Evolutionary conservation across 2,797 vertebrate species (phyloP), one percentile per base, ranked within the genome.

Genomic region (Heteromormyrus szaboi): DNA sequence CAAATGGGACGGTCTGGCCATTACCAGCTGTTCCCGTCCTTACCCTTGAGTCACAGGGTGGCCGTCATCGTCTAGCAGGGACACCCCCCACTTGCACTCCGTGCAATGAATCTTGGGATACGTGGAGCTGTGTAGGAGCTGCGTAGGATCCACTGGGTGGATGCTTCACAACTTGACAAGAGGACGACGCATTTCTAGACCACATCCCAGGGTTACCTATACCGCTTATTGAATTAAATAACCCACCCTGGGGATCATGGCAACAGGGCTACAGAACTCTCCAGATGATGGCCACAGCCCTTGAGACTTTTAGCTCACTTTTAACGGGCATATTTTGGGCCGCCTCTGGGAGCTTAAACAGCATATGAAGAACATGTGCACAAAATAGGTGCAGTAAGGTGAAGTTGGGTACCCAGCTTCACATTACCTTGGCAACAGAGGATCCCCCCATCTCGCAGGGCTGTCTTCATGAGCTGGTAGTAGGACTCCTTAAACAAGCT

Each of bases 401-500:
- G 29, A 14, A 33, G 65, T 33, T 33, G 12, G 29, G 29, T 17
- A 2, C 12, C 37, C 41, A 81, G 19, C 76, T 46, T 85, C 11
- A 11, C 14, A 2, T 86, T 91, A 98, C 99, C 99, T 95, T 99
- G 99, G 93, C 98, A 99, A 92, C 98, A 99, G 51, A 99, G 97
- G 91, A 99, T 98, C 22, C 98, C 98, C 0, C 97, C 97, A 1
- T 96, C 96, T 85, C 96, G 95, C 92, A 99, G 95, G 0, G 98
- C 99, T 0, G 97, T 97, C 95, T 98, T 99, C 98, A 99, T 99
- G 92, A 99, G 95, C 91, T 98, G 97, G 92, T 98, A 99, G 92
- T 99, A 99, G 4, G 98, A 98, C 92, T 99, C 97, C 93, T 99
- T 99, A 93, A 99, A 99, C 93, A 99, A 95, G 92, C 97, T 99